Base-by-base conservation (phyloP, 2,888 invertebrate genomes). In the Sarcophaga variegata region DNA sequence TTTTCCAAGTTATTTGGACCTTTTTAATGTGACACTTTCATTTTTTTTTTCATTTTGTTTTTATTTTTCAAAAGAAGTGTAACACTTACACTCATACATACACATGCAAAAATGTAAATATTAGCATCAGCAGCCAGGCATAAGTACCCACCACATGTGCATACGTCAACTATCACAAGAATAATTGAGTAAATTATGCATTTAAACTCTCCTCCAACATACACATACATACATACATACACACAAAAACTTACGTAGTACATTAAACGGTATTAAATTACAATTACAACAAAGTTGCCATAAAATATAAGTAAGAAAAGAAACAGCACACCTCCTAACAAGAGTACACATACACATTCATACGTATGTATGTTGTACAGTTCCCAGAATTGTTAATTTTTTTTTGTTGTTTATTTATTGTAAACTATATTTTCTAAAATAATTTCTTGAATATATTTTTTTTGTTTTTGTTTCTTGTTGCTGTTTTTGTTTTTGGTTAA, bases 21-120 rank as follows among this genome's bases (percentile, higher is more conserved):
- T 69, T 74, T 49, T 67, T 67, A 67, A 74, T 75, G 67, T 14
- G 22, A 75, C 81, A 81, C 74, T 75, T 81, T 81, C 69, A 69
- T 69, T 81, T 81, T 81, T 80, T 62, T 22, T 37, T 37, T 37
- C 6, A 6, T 37, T 37, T 37, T 37, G 10, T 37, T 37, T 37
- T 37, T 37, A 37, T 8, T 10, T 37, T 37, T 69, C 17, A 63
- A 20, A 69, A 49, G 25, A 45, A 74, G 3, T 67, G 20, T 17
- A 80, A 70, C 20, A 70, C 70, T 37, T 37, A 54, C 25, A 59
- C 45, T 17, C 45, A 22, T 5, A 45, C 37, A 62, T 25, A 60
- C 74, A 62, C 60, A 49, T 27, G 20, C 25, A 64, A 14, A 22
- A 14, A 3, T 47, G 8, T 45, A 37, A 37, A 37, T 37, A 37